A percentile compares a stretch with the other conserved stretches of the same genome.
Conservation (phyloP, 2,113 vertebrate genomes). For the Aspidoscelis tigris region DNA sequence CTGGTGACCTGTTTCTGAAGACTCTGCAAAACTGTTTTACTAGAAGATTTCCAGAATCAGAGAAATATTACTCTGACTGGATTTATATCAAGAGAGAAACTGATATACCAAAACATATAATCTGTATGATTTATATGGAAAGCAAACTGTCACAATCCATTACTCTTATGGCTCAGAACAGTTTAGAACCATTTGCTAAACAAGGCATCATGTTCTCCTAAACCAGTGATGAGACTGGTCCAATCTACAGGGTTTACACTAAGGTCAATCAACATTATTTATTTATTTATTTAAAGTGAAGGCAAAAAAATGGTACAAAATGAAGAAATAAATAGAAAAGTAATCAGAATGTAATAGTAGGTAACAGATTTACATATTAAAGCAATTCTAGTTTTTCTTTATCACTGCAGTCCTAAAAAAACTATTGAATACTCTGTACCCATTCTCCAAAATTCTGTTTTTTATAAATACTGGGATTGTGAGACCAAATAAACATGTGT, state of each 20-base stretch:
- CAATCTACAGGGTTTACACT: not conserved
- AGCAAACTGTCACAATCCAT: not conserved
- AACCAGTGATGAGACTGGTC: not conserved
- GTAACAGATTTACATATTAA: too few species aligned
- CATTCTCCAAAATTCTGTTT: too few species aligned
- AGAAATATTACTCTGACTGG: slow-evolving; percentile 80
- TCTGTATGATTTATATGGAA: not conserved
- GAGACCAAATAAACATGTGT: too few species aligned
- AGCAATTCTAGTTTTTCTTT: too few species aligned
- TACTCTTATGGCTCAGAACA: not conserved
- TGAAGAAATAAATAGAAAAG: not conserved
- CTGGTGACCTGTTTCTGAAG: slow-evolving; percentile 22
- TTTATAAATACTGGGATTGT: too few species aligned
- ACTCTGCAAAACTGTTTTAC: slow-evolving; percentile 92
- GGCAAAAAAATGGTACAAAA: not conserved
- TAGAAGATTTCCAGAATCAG: slow-evolving; percentile 92
- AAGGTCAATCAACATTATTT: not conserved
- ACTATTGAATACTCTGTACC: too few species aligned
- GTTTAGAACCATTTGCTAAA: not conserved
- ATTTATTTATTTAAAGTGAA: not conserved
- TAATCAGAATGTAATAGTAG: not conserved
- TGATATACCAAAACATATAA: not conserved
- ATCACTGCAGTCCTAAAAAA: too few species aligned
- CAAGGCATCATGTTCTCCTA: not conserved
- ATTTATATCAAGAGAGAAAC: not conserved